phyloP scores from a whole-genome alignment of 2,797 vertebrate species.

The Rhyacichthys aspro region DNA sequence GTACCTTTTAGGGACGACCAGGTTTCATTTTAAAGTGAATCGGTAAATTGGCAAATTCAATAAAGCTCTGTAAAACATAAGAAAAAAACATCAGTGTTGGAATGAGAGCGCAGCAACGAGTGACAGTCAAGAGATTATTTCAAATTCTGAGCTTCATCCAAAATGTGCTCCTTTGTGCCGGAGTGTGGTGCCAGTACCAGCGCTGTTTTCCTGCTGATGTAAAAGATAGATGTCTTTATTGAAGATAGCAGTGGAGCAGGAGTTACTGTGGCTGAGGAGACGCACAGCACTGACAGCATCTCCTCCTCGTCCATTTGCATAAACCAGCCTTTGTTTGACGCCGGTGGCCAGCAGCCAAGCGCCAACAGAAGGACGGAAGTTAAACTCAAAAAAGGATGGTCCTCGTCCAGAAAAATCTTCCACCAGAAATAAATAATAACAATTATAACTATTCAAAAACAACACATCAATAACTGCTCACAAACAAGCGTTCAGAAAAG shows the following conservation, averaged over 20 bases:
- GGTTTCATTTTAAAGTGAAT: slow-evolving; percentile 22
- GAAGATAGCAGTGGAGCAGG: slow-evolving; percentile 58
- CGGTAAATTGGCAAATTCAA: slow-evolving; percentile 25
- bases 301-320: slow-evolving; percentile 83
- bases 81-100: slow-evolving; percentile 11
- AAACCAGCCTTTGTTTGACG: slow-evolving; percentile 84
- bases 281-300: slow-evolving; percentile 65
- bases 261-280: slow-evolving; percentile 72
- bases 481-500: slow-evolving; percentile 54
- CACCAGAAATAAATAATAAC: slow-evolving; percentile 77
- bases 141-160: slow-evolving; percentile 45
- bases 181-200: slow-evolving; percentile 37
- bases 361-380: slow-evolving; percentile 86
- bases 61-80: slow-evolving; percentile 12
- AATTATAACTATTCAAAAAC: slow-evolving; percentile 66
- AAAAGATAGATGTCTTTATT: slow-evolving; percentile 71
- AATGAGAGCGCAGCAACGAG: slow-evolving; percentile 35
- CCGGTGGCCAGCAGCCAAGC: slow-evolving; percentile 82
- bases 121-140: slow-evolving; percentile 51
- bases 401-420: slow-evolving; percentile 77
- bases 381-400: slow-evolving; percentile 81
- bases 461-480: slow-evolving; percentile 62
- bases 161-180: slow-evolving; percentile 35
- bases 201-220: slow-evolving; percentile 38
- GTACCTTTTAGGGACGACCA: slow-evolving; percentile 1